These are phyloP conservation scores for Melipona beecheii DNA, from an alignment of 2,888 invertebrate genomes.

Conservation along the genomic window DNA sequence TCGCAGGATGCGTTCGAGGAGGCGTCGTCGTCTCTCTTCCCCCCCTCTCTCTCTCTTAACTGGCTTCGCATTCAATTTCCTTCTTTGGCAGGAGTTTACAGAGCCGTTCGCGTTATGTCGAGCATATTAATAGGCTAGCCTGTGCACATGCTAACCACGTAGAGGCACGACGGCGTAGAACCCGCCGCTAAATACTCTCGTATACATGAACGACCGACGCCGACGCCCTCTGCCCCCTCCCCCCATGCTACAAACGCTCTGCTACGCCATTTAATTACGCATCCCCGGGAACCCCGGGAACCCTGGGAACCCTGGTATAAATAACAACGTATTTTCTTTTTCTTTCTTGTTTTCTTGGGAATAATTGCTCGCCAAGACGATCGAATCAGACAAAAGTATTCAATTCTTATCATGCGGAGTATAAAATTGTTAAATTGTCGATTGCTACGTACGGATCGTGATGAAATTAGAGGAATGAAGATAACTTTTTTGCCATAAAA, in stretches of 20 bases:
- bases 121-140: constrained; percentile 77
- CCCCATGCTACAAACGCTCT: constrained; percentile 12
- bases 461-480: no score
- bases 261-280: constrained; percentile 36
- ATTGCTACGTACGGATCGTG: no score
- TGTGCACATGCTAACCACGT: constrained; percentile 72
- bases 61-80: constrained; percentile 78
- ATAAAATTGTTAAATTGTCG: no score
- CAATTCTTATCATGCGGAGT: no score
- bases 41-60: constrained; percentile 7
- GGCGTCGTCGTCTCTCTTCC: background rate
- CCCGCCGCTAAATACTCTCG: constrained; percentile 51
- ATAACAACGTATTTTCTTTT: background rate
- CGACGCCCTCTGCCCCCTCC: constrained; percentile 11
- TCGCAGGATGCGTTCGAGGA: constrained; percentile 23
- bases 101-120: constrained; percentile 71
- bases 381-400: no score
- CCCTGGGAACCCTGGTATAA: background rate
- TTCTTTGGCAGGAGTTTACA: constrained; percentile 77
- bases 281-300: background rate
- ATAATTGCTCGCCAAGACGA: background rate
- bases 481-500: no score
- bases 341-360: no score
- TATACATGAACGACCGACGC: constrained; percentile 33
- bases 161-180: constrained; percentile 36